Evolutionary conservation across 1,140 invertebrate genomes (phyloP), one percentile per base, ranked within the genome.

Genomic region (Hyphantria cunea): DNA sequence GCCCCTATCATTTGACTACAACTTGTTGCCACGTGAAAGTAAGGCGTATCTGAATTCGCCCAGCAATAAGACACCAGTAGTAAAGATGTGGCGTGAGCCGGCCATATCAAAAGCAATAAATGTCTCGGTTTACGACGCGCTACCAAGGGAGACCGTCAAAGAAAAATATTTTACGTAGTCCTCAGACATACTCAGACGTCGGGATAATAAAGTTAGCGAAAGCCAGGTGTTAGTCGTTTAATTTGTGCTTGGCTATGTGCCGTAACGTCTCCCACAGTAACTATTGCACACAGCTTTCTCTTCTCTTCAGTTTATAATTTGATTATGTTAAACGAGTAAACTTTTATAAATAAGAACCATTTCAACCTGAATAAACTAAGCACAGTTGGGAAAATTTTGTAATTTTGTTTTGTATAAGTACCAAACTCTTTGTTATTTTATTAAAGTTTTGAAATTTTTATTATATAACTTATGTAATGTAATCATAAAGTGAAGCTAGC

Each of bases 61-160:
- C 34, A 10, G 11, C 11, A 37, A 7, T 37, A 55, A 41, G 42
- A 25, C 41, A 12, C 49, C 49, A 44, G 33, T 39, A 60, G 64
- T 66, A 52, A 64, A 63, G 39, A 64, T 48, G 66, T 72, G 54
- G 58, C 44, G 15, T 3, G 34, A 60, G 17, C 68, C 71, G 70
- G 68, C 77, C 64, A 64, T 72, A 74, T 78, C 68, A 76, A 71
- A 76, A 55, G 78, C 68, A 76, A 80, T 80, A 80, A 77, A 77
- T 65, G 74, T 77, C 70, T 41, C 34, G 68, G 54, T 79, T 80
- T 78, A 80, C 74, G 78, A 77, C 70, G 55, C 49, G 59, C 65
- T 66, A 55, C 63, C 65, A 56, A 66, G 58, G 42, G 44, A 42
- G 14, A 62, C 65, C 55, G 69, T 77, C 72, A 76, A 37, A 31